Conservation (phyloP, 2,797 vertebrate species). For the Spinibarbus caldwelli region DNA sequence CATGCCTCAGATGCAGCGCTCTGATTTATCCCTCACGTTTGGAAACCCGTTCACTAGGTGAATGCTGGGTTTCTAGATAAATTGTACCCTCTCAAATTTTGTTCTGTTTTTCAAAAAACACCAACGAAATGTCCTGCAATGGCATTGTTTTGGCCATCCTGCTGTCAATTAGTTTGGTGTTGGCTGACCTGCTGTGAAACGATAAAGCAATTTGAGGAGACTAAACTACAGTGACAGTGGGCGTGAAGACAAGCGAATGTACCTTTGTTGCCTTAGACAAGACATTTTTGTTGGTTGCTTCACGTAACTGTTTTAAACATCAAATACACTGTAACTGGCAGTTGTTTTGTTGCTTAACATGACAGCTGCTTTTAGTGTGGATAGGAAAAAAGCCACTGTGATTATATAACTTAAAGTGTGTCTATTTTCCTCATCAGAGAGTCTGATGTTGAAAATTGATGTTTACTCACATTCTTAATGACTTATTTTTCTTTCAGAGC, state of each 20-base stretch:
- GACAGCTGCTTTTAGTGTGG: neutral
- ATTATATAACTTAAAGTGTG: neutral
- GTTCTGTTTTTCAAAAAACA: no score
- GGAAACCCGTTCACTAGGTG: neutral
- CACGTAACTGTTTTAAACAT: neutral
- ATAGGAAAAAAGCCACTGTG: neutral
- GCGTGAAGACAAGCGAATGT: neutral
- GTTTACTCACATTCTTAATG: neutral
- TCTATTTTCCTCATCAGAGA: no score
- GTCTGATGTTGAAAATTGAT: neutral
- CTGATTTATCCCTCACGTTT: neutral
- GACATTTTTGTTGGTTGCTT: constrained; percentile 1
- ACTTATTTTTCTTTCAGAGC: constrained; percentile 44
- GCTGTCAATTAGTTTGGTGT: neutral
- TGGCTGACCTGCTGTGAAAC: neutral
- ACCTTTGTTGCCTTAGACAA: neutral
- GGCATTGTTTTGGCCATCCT: neutral
- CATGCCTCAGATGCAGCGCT: neutral
- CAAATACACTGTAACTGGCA: neutral
- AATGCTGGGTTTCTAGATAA: neutral
- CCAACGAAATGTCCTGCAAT: neutral
- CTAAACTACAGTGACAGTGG: neutral
- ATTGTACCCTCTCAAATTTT: neutral
- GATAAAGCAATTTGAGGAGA: no score
- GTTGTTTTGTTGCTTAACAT: neutral